phyloP scores from a whole-genome alignment of 2,888 invertebrate genomes.

The Willowsia nigromaculata region DNA sequence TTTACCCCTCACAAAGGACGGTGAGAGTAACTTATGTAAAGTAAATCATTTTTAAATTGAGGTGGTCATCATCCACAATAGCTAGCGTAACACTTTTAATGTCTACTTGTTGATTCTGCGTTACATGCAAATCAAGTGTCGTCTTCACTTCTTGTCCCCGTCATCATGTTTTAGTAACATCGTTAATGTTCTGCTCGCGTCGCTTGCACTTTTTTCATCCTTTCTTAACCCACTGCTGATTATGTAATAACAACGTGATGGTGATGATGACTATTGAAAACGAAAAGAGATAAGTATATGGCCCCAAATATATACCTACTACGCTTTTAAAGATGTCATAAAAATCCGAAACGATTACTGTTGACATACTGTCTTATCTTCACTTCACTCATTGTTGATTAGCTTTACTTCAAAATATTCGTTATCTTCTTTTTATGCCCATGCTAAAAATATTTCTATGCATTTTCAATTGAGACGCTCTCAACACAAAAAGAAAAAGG shows the following conservation, averaged over 20 bases:
- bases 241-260: background rate
- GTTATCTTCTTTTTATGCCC: background rate
- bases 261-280: background rate
- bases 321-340: constrained; percentile 40
- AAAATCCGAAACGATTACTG: constrained; percentile 47
- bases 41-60: constrained; percentile 49
- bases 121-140: background rate
- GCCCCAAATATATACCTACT: background rate
- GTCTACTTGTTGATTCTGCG: background rate
- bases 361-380: constrained; percentile 16
- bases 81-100: background rate
- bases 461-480: background rate
- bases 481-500: constrained; percentile 1
- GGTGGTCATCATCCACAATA: background rate
- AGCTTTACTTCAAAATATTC: background rate
- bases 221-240: background rate
- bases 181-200: background rate
- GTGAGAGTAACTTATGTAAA: background rate
- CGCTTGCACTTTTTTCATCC: background rate
- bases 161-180: background rate
- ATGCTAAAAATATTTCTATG: background rate
- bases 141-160: background rate
- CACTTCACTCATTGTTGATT: constrained; percentile 35
- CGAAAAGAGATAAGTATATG: background rate
- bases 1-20: constrained; percentile 21